Conservation (phyloP, 2,888 invertebrate species). For the Cheilosia scutellata region DNA sequence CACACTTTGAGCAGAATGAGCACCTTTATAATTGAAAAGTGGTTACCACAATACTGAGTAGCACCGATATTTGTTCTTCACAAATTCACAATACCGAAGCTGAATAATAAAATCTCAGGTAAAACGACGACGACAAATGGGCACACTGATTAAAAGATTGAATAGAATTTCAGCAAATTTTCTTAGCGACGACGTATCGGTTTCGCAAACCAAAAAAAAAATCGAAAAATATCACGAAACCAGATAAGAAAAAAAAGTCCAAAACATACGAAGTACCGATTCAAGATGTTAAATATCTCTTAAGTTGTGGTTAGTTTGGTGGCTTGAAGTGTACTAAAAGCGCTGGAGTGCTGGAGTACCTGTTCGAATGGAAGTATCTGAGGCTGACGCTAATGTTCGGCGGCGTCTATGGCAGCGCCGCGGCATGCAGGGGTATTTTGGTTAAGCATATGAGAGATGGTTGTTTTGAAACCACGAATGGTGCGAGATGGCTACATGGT, state of each 20-base stretch:
- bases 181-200: constrained; percentile 26
- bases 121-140: constrained; percentile 51
- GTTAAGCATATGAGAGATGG: constrained; percentile 55
- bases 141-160: constrained; percentile 63
- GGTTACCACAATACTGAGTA: constrained; percentile 39
- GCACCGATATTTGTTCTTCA: constrained; percentile 59
- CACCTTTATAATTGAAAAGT: constrained; percentile 66
- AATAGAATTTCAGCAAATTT: constrained; percentile 52
- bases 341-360: constrained; percentile 60
- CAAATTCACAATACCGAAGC: constrained; percentile 43
- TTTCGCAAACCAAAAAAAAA: constrained; percentile 45
- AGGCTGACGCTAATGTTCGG: constrained; percentile 37
- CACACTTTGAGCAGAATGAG: constrained; percentile 64
- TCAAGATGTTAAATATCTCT: constrained; percentile 49
- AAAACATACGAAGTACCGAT: constrained; percentile 33
- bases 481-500: constrained; percentile 61
- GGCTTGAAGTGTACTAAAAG: constrained; percentile 68
- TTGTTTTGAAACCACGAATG: constrained; percentile 49
- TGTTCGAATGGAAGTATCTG: constrained; percentile 68
- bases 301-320: constrained; percentile 70
- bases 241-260: constrained; percentile 16
- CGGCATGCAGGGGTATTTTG: constrained; percentile 25
- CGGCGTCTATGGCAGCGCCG: not conserved
- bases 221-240: constrained; percentile 32
- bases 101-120: constrained; percentile 40